A percentile compares a stretch with the other conserved stretches of the same genome.
Evolutionary conservation across 1,140 invertebrate genomes (phyloP).

Genomic region (Caenorhabditis inopinata): DNA sequence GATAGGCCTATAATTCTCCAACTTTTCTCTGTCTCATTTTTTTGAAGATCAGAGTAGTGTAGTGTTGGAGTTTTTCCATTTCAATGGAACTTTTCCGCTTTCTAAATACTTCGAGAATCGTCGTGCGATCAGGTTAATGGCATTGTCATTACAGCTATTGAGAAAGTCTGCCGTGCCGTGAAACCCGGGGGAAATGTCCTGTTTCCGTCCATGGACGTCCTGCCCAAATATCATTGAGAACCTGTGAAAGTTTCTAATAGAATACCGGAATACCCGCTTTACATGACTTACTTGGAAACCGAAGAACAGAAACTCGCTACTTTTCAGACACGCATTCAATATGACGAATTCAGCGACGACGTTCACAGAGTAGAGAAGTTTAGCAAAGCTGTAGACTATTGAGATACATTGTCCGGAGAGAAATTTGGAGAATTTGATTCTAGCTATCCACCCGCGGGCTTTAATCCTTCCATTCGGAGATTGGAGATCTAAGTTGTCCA

Average conservation of each 20-base stretch:
- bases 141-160: too few relatives aligned
- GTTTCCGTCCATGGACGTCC: constrained; percentile 67
- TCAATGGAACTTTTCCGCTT: too few relatives aligned
- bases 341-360: constrained; percentile 95
- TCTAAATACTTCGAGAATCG: too few relatives aligned
- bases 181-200: constrained; percentile 68
- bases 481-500: constrained; percentile 63
- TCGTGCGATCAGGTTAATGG: too few relatives aligned
- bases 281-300: constrained; percentile 76
- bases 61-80: too few relatives aligned
- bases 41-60: too few relatives aligned
- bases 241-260: constrained; percentile 58
- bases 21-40: too few relatives aligned
- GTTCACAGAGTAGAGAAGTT: constrained; percentile 74
- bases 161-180: constrained; percentile 68
- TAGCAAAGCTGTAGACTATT: constrained; percentile 69
- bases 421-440: constrained; percentile 48
- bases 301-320: constrained; percentile 84
- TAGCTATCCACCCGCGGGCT: not conserved
- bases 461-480: constrained; percentile 28
- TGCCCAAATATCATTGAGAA: constrained; percentile 67
- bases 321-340: constrained; percentile 89
- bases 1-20: constrained; percentile 69
- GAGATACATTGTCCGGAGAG: constrained; percentile 70
- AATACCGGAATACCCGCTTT: constrained; percentile 45